Conservation (phyloP, 2,888 invertebrate species). For the Drosophila parthenogenetica region DNA sequence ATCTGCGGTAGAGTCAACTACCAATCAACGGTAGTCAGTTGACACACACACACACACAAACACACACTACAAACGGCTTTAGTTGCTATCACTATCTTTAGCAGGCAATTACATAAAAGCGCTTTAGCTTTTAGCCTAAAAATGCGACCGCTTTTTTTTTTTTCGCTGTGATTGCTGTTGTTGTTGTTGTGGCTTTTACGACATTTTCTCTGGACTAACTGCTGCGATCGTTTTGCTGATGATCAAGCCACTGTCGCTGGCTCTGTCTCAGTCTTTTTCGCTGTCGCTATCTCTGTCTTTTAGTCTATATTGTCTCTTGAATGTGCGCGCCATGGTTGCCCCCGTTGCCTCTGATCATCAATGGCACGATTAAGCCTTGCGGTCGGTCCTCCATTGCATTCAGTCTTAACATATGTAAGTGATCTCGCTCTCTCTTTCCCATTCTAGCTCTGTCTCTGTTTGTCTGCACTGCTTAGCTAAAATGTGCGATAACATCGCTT, state of each 20-base stretch:
- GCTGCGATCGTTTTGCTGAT: slow-evolving; percentile 51
- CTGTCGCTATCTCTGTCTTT: slow-evolving; percentile 37
- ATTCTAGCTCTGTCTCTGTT: slow-evolving; percentile 22
- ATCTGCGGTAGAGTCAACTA: slow-evolving; percentile 23
- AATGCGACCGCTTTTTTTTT: slow-evolving; percentile 54
- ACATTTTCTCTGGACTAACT: slow-evolving; percentile 55
- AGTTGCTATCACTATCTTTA: slow-evolving; percentile 60
- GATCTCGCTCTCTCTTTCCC: slow-evolving; percentile 18
- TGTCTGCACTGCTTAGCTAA: slow-evolving; percentile 5
- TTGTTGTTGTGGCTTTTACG: slow-evolving; percentile 51
- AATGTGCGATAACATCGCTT: slow-evolving; percentile 78
- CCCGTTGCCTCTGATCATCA: slow-evolving; percentile 66
- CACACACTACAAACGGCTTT: slow-evolving; percentile 14
- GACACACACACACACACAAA: slow-evolving; percentile 13
- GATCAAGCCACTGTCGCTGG: slow-evolving; percentile 54
- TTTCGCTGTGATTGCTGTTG: slow-evolving; percentile 15
- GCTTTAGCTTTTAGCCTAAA: slow-evolving; percentile 69
- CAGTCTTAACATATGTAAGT: slow-evolving; percentile 60
- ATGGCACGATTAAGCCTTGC: slow-evolving; percentile 63
- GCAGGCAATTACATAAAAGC: slow-evolving; percentile 74
- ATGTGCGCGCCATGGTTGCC: slow-evolving; percentile 25
- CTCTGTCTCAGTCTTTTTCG: slow-evolving; percentile 12
- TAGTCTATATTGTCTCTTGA: slow-evolving; percentile 21
- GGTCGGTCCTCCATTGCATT: slow-evolving; percentile 39
- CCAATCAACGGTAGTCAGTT: slow-evolving; percentile 30